Conservation (phyloP, 2,888 invertebrate genomes). For the Hecatera dysodea region DNA sequence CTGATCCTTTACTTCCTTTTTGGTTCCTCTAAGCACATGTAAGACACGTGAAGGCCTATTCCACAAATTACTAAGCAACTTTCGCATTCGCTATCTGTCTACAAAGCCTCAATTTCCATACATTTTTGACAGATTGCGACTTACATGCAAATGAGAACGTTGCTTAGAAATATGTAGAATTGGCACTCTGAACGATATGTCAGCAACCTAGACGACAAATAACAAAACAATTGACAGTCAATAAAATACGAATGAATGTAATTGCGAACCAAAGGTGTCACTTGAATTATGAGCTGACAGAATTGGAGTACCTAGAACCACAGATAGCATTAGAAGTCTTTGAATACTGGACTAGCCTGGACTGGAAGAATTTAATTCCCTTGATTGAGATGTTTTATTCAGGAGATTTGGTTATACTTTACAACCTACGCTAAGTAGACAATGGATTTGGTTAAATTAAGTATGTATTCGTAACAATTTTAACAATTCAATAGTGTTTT, state of each 20-base stretch:
- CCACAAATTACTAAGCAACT: no score
- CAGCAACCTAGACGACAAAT: background rate
- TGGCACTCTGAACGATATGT: background rate
- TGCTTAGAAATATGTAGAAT: no score
- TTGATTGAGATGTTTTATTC: slow-evolving; percentile 51
- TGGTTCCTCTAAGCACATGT: background rate
- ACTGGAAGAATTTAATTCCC: slow-evolving; percentile 23
- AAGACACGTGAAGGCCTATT: no score
- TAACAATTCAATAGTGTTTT: slow-evolving; percentile 54
- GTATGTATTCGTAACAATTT: slow-evolving; percentile 52
- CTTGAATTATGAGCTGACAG: slow-evolving; percentile 47
- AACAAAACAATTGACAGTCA: slow-evolving; percentile 12
- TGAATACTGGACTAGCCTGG: slow-evolving; percentile 21
- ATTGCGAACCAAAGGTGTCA: background rate
- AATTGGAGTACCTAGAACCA: slow-evolving; percentile 34
- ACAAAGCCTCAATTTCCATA: no score
- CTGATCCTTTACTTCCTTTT: background rate
- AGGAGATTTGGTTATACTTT: slow-evolving; percentile 34
- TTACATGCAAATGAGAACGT: no score
- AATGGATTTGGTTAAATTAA: slow-evolving; percentile 44
- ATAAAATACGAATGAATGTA: slow-evolving; percentile 23
- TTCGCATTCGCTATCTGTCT: no score
- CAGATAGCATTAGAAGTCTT: slow-evolving; percentile 32
- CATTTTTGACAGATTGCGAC: no score
- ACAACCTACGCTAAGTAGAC: slow-evolving; percentile 45